A percentile compares a stretch with the other conserved stretches of the same genome.
These are phyloP conservation scores for Hydrochoerus hydrochaeris DNA, from an alignment of 2,113 vertebrate species.

Conservation along the genomic window DNA sequence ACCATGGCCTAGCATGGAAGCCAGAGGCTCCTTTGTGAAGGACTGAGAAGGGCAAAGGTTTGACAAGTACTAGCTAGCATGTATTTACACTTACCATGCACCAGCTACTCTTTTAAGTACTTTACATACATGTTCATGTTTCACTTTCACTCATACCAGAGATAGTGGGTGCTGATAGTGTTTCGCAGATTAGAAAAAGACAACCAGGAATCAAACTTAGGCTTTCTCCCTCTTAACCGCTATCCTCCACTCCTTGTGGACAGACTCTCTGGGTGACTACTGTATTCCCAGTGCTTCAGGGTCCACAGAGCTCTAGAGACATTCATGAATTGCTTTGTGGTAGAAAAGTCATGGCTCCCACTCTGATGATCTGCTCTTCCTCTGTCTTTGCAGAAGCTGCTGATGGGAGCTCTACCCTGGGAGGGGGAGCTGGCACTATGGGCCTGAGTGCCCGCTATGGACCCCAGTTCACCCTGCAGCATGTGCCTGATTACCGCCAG, in stretches of 20 bases:
- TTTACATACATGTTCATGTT: background rate
- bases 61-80: background rate
- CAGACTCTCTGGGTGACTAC: background rate
- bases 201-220: background rate
- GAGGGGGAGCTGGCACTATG: conserved; percentile 94
- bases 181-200: conserved; percentile 13
- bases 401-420: conserved; percentile 93
- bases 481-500: conserved; percentile 97
- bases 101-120: background rate
- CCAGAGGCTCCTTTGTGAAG: background rate
- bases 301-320: no score
- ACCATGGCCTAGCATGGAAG: background rate
- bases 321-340: background rate
- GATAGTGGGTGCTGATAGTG: background rate
- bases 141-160: background rate
- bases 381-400: conserved; percentile 90
- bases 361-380: conserved; percentile 36
- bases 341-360: background rate
- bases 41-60: background rate
- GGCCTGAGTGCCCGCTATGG: conserved; percentile 96
- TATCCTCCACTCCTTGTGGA: background rate
- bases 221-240: background rate
- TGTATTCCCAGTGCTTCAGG: background rate
- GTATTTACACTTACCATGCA: background rate
- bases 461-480: conserved; percentile 98